A percentile compares a stretch with the other conserved stretches of the same genome.
phyloP scores from a whole-genome alignment of 2,113 vertebrate species.

The Melierax canorus region DNA sequence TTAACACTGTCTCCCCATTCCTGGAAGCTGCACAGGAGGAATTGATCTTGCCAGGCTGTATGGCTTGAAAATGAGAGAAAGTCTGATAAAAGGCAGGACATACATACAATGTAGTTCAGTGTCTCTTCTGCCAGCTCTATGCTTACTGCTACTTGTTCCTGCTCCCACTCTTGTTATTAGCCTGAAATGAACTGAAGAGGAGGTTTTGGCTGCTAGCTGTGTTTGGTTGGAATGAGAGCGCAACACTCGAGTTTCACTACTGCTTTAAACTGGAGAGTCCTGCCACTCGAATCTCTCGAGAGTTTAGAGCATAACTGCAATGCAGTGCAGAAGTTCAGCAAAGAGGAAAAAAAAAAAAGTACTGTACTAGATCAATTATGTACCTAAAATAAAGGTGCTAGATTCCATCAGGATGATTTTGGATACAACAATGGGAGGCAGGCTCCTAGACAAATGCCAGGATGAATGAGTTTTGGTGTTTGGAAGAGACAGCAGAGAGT shows the following conservation, averaged over 20 bases:
- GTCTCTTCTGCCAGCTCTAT: background rate
- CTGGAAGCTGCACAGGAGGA: background rate
- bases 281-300: background rate
- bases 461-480: background rate
- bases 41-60: background rate
- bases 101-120: background rate
- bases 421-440: background rate
- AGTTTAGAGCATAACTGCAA: background rate
- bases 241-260: background rate
- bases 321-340: background rate
- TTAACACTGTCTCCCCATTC: background rate
- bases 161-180: background rate
- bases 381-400: background rate
- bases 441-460: background rate
- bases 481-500: background rate
- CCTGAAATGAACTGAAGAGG: background rate
- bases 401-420: background rate
- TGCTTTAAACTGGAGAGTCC: background rate
- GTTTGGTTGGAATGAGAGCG: background rate
- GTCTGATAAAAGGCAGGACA: background rate
- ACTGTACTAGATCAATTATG: background rate
- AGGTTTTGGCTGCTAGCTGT: background rate
- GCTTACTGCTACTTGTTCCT: background rate
- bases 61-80: background rate
- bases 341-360: background rate